Evolutionary conservation across 1,140 invertebrate species (phyloP).

Genomic region (Magallana angulata): DNA sequence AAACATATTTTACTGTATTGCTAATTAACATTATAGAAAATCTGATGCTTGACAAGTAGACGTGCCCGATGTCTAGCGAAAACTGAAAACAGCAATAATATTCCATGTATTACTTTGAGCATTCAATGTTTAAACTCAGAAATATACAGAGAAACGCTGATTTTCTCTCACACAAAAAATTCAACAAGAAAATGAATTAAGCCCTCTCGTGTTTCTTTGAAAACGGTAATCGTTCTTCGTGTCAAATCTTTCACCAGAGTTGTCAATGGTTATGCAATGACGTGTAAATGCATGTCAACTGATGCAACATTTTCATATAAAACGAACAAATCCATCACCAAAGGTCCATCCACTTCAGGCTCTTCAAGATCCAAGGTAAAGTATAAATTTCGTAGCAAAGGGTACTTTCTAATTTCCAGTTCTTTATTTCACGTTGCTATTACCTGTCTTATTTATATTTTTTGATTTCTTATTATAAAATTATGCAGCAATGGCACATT

Average conservation of each 20-base stretch:
- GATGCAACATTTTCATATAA: constrained; percentile 5
- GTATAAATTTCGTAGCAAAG: neutral
- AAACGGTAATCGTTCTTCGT: neutral
- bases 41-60: neutral
- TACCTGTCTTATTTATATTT: neutral
- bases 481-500: too few species aligned
- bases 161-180: neutral
- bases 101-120: neutral
- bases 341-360: neutral
- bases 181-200: neutral
- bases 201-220: neutral
- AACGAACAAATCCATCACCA: neutral
- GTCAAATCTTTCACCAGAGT: neutral
- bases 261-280: neutral
- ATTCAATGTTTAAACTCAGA: neutral
- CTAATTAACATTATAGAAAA: too few species aligned
- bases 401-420: neutral
- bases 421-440: too few species aligned
- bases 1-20: too few species aligned
- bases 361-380: neutral
- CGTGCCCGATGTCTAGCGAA: neutral
- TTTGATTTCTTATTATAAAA: neutral
- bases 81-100: neutral
- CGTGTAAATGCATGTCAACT: neutral
- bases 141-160: neutral